phyloP scores from a whole-genome alignment of 2,113 vertebrate genomes.

The Micromys minutus region DNA sequence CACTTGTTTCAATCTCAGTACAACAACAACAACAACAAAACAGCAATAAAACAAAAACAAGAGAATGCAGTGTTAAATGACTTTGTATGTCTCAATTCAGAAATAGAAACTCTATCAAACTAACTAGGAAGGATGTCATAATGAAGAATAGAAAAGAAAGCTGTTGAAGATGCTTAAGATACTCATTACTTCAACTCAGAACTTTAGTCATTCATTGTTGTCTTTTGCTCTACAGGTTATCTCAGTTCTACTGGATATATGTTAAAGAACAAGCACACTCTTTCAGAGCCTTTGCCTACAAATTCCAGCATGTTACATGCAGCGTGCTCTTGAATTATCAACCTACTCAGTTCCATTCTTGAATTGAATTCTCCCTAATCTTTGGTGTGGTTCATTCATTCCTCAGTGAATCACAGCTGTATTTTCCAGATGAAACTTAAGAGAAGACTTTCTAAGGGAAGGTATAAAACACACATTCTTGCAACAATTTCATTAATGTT shows the following conservation, averaged over 20 bases:
- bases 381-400: not conserved
- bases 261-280: not conserved
- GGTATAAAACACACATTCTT: not conserved
- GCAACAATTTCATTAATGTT: not conserved
- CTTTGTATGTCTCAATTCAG: not conserved
- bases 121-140: not conserved
- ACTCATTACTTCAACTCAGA: not conserved
- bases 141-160: not conserved
- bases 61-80: not conserved
- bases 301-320: not conserved
- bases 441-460: not conserved
- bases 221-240: not conserved
- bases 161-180: not conserved
- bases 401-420: not conserved
- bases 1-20: too few species aligned
- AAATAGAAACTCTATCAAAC: constrained; percentile 11
- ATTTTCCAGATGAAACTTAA: not conserved
- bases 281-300: not conserved
- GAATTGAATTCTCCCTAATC: not conserved
- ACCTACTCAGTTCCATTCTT: not conserved
- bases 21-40: not conserved
- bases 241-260: not conserved
- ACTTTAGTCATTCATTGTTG: not conserved
- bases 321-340: not conserved
- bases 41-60: not conserved